Evolutionary conservation across 92 coral and sea anemone species (phyloP).

Genomic region (Palythoa heliodiscus): DNA sequence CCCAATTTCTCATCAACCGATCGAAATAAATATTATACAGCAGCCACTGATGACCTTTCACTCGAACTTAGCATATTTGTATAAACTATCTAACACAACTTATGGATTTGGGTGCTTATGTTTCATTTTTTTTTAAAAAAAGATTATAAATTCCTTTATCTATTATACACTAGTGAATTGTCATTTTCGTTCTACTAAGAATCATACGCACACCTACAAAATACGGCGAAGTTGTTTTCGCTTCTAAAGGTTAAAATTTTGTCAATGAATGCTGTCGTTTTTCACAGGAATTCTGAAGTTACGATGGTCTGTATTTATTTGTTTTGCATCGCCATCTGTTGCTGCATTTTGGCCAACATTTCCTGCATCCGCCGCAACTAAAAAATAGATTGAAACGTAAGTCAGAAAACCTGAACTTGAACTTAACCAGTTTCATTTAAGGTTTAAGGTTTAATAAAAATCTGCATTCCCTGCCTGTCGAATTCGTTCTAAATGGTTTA

Average conservation of each 20-base stretch:
- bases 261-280: too few relatives aligned
- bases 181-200: neutral
- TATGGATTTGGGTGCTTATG: too few relatives aligned
- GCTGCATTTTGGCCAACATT: constrained; percentile 93
- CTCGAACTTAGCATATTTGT: too few relatives aligned
- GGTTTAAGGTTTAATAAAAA: too few relatives aligned
- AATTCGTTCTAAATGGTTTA: too few relatives aligned
- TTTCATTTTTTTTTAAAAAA: neutral
- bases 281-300: neutral
- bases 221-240: neutral
- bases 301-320: neutral
- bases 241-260: neutral
- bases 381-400: constrained; percentile 28
- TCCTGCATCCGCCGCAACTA: constrained; percentile 95
- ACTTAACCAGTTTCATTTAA: too few relatives aligned
- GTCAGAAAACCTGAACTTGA: neutral
- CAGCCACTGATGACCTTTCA: too few relatives aligned
- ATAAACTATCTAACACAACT: too few relatives aligned
- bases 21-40: too few relatives aligned
- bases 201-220: neutral
- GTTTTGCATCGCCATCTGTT: constrained; percentile 68
- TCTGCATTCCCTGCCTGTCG: too few relatives aligned
- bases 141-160: neutral
- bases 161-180: neutral
- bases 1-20: too few relatives aligned